Evolutionary conservation across 2,113 vertebrate genomes (phyloP).

Genomic region (Protobothrops flavoviridis): DNA sequence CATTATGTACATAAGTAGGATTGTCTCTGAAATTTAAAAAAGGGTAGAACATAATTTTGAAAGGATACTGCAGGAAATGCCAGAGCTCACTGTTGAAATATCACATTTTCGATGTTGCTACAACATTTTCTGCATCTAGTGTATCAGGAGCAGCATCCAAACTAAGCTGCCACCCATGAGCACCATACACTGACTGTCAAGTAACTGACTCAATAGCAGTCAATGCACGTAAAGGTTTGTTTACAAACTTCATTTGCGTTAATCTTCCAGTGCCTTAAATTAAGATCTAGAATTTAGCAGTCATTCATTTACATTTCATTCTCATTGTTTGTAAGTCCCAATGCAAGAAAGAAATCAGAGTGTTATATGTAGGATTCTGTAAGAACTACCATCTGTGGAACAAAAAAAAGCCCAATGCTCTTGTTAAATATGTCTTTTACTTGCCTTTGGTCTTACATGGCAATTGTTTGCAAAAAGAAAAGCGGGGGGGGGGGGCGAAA

Average conservation of each 20-base stretch:
- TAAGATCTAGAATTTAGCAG: background rate
- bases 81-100: background rate
- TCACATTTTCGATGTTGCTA: background rate
- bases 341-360: background rate
- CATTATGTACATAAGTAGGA: conserved; percentile 28
- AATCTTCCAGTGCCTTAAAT: background rate
- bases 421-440: background rate
- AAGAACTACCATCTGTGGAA: background rate
- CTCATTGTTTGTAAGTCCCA: background rate
- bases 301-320: background rate
- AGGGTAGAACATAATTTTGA: conserved; percentile 17
- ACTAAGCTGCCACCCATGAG: background rate
- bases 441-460: background rate
- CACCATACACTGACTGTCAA: background rate
- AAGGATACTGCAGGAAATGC: background rate
- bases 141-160: background rate
- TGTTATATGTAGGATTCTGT: background rate
- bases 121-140: background rate
- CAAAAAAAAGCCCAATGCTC: background rate
- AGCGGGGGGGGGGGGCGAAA: background rate
- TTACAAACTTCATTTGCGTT: background rate
- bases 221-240: background rate
- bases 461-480: background rate
- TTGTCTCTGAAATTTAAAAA: conserved; percentile 48
- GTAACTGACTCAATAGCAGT: background rate